Evolutionary conservation across 2,888 invertebrate genomes (phyloP).

Genomic region (Eupithecia inturbata): DNA sequence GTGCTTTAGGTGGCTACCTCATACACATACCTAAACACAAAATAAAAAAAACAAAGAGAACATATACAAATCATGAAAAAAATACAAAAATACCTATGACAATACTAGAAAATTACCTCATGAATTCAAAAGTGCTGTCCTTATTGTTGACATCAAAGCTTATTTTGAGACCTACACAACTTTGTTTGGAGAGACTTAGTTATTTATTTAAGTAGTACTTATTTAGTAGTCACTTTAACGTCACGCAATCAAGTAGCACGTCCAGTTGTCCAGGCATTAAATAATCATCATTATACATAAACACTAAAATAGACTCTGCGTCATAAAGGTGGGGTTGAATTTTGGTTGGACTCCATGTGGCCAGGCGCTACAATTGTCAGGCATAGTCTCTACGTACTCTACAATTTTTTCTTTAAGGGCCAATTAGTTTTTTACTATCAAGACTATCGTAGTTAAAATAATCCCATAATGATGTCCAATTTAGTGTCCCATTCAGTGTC

Average conservation of each 20-base stretch:
- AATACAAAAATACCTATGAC: no score
- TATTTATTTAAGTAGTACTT: not conserved
- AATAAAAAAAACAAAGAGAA: no score
- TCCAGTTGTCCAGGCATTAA: conserved; percentile 33
- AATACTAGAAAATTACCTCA: not conserved
- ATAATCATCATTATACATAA: conserved; percentile 37
- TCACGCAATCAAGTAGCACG: conserved; percentile 37
- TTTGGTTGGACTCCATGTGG: not conserved
- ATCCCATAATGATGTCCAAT: not conserved
- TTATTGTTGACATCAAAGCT: not conserved
- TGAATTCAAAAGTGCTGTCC: not conserved
- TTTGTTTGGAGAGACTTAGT: not conserved
- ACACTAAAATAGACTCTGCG: conserved; percentile 30
- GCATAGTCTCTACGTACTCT: not conserved
- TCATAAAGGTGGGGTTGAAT: conserved; percentile 32
- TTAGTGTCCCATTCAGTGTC: not conserved
- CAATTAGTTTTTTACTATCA: not conserved
- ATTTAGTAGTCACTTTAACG: conserved; percentile 10
- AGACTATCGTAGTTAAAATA: not conserved
- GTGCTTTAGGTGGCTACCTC: no score
- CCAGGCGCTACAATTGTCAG: not conserved
- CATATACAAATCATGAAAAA: no score
- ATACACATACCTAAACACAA: no score
- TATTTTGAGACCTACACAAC: not conserved
- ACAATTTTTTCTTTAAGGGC: not conserved